Percentiles rank a stretch among this genome's conserved stretches.
phyloP scores from a whole-genome alignment of 2,888 invertebrate species.

The Hemithea aestivaria region DNA sequence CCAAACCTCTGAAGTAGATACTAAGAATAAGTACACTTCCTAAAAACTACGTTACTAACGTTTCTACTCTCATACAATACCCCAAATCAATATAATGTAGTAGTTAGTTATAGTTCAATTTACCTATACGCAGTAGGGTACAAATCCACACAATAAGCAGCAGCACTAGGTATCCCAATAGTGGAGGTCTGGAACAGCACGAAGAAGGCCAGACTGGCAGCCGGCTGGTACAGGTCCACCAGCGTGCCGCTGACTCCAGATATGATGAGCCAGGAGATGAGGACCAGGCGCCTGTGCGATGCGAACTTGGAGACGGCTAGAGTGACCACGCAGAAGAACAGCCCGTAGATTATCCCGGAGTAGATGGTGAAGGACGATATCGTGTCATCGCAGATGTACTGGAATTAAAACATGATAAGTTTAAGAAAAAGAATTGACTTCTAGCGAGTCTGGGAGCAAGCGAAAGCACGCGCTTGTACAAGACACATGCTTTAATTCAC shows the following conservation, averaged over 20 bases:
- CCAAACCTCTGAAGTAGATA: no score
- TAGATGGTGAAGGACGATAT: slow-evolving; percentile 77
- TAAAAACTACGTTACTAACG: no score
- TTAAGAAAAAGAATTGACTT: no score
- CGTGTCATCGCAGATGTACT: slow-evolving; percentile 56
- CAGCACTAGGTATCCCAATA: slow-evolving; percentile 43
- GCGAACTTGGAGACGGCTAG: slow-evolving; percentile 58
- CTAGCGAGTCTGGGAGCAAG: no score
- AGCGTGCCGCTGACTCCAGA: slow-evolving; percentile 75
- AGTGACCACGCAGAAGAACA: slow-evolving; percentile 75
- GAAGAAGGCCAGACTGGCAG: slow-evolving; percentile 45
- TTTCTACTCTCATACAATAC: no score
- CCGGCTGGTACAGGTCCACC: slow-evolving; percentile 55
- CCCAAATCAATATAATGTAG: no score
- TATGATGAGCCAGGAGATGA: slow-evolving; percentile 57
- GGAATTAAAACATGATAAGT: slow-evolving; percentile 7
- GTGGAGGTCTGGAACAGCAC: slow-evolving; percentile 40
- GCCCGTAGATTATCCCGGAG: slow-evolving; percentile 80
- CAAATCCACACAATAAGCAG: slow-evolving; percentile 50
- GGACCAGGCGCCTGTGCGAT: slow-evolving; percentile 67
- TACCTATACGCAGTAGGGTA: slow-evolving; percentile 56
- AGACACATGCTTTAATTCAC: no score
- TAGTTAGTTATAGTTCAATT: no score
- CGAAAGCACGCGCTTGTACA: no score
- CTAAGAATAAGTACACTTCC: no score